Conservation (phyloP, 2,113 vertebrate genomes). For the Monopterus albus region DNA sequence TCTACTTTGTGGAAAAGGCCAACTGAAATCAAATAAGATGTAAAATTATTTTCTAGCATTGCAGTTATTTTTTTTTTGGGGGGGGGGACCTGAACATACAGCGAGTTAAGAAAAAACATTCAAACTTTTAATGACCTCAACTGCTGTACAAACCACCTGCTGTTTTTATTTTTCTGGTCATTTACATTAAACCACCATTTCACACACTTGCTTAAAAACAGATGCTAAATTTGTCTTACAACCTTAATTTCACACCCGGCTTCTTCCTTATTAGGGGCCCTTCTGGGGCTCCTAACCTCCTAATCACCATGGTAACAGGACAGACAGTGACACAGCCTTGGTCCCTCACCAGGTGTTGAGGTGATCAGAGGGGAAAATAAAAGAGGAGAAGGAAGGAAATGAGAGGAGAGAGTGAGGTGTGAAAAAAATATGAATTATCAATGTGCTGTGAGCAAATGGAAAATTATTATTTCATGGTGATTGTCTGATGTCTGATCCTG, state of each 20-base stretch:
- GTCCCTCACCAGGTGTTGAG: slow-evolving; percentile 70
- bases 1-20: slow-evolving; percentile 5
- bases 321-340: slow-evolving; percentile 50
- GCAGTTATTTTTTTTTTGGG: background rate
- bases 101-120: background rate
- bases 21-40: slow-evolving; percentile 24
- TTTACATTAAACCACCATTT: slow-evolving; percentile 60
- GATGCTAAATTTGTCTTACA: slow-evolving; percentile 74
- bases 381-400: slow-evolving; percentile 17
- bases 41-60: background rate
- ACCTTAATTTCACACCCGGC: slow-evolving; percentile 75
- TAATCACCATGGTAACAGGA: slow-evolving; percentile 76
- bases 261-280: slow-evolving; percentile 69
- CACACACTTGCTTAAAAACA: slow-evolving; percentile 64
- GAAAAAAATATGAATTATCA: slow-evolving; percentile 74
- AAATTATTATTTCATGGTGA: slow-evolving; percentile 79
- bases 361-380: slow-evolving; percentile 31
- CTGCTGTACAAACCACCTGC: slow-evolving; percentile 49
- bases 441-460: slow-evolving; percentile 71
- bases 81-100: slow-evolving; percentile 1
- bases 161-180: slow-evolving; percentile 41
- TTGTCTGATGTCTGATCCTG: slow-evolving; percentile 75
- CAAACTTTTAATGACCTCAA: slow-evolving; percentile 31
- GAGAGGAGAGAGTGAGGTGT: slow-evolving; percentile 32
- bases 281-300: slow-evolving; percentile 66